A percentile compares a stretch with the other conserved stretches of the same genome.
Conservation (phyloP, 2,113 vertebrate genomes). For the Arizona elegans region DNA sequence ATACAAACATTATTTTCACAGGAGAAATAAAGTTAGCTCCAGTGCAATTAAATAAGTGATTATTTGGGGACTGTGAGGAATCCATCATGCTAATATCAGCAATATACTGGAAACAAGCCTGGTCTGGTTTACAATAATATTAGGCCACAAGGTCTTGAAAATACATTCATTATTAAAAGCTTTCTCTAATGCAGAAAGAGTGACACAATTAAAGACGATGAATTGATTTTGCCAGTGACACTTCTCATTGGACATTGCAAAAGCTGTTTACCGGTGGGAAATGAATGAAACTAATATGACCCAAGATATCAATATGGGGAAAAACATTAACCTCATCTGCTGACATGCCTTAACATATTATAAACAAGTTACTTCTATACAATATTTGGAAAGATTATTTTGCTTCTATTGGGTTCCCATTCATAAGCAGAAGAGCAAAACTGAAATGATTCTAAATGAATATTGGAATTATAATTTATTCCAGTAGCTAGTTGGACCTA, state of each 20-base stretch:
- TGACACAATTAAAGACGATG: fast-evolving
- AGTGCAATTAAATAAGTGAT: not conserved
- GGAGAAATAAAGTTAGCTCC: not conserved
- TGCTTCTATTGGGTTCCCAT: not conserved
- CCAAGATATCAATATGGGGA: not conserved
- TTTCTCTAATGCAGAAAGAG: not conserved
- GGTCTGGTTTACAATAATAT: not conserved
- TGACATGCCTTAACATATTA: fast-evolving
- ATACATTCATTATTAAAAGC: fast-evolving
- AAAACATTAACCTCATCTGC: too few relatives aligned
- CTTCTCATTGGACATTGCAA: not conserved
- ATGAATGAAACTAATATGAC: not conserved
- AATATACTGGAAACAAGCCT: not conserved
- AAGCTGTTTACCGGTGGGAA: not conserved
- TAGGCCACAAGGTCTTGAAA: not conserved
- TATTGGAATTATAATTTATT: not conserved
- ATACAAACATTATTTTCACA: not conserved
- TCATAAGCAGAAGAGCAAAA: not conserved
- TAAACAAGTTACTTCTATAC: fast-evolving
- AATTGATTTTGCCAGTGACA: not conserved
- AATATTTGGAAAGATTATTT: not conserved
- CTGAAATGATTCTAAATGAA: not conserved
- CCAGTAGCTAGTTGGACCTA: not conserved
- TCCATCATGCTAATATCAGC: constrained; percentile 14
- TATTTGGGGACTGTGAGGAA: not conserved